Evolutionary conservation across 1,140 invertebrate genomes (phyloP).

Genomic region (Ips typographus): DNA sequence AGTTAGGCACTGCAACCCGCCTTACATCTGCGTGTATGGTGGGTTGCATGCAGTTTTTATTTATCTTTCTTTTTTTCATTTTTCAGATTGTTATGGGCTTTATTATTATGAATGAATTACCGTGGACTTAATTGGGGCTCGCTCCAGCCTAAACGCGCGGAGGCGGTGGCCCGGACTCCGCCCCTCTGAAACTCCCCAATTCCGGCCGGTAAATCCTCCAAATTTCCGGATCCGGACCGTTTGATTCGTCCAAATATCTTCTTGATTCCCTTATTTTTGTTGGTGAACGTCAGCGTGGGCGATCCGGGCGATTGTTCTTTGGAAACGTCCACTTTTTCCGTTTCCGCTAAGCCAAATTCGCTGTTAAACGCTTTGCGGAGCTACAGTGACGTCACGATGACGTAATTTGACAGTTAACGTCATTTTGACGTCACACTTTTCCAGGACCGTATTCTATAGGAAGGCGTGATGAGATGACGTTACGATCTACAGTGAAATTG

Average conservation of each 20-base stretch:
- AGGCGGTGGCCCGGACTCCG: conserved; percentile 74
- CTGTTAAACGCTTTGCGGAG: background rate
- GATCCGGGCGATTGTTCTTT: conserved; percentile 52
- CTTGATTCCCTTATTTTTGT: conserved; percentile 59
- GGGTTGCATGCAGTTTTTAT: too few species aligned
- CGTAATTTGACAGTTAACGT: too few species aligned
- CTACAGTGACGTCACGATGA: too few species aligned
- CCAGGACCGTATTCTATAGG: too few species aligned
- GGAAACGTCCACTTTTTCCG: conserved; percentile 62
- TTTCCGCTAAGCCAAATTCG: conserved; percentile 59
- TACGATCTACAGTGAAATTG: too few species aligned
- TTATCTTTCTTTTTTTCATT: too few species aligned
- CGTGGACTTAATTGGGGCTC: conserved; percentile 45
- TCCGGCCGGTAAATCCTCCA: conserved; percentile 62
- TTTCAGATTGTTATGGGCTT: too few species aligned
- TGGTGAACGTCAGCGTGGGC: conserved; percentile 58
- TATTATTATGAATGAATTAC: conserved; percentile 1
- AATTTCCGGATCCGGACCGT: conserved; percentile 70
- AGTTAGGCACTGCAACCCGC: too few species aligned
- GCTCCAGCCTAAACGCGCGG: conserved; percentile 73
- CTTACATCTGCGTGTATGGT: too few species aligned
- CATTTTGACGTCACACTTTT: too few species aligned
- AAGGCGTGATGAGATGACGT: too few species aligned
- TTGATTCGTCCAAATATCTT: conserved; percentile 72
- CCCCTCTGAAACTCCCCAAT: conserved; percentile 69